Conservation (phyloP, 1,140 invertebrate genomes). For the Cyclargus thomasi region DNA sequence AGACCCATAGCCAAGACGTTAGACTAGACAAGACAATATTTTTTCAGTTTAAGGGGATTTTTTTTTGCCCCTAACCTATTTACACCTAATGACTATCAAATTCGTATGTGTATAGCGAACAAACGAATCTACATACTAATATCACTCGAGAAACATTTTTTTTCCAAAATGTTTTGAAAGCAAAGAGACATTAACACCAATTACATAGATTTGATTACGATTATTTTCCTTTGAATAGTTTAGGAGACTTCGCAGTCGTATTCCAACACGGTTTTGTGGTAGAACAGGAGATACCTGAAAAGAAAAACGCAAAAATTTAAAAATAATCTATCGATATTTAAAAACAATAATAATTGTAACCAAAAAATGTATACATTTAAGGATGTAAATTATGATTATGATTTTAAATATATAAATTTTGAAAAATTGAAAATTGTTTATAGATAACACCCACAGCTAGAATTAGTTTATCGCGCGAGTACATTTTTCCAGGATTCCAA, state of each 20-base stretch:
- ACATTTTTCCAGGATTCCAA: too few species aligned
- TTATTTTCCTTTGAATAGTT: constrained; percentile 18
- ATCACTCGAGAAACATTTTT: constrained; percentile 46
- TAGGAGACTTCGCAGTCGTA: constrained; percentile 77
- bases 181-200: constrained; percentile 16
- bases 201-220: neutral
- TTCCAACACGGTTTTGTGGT: constrained; percentile 93
- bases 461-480: too few species aligned
- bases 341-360: too few species aligned
- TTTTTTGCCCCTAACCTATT: constrained; percentile 30
- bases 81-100: constrained; percentile 61
- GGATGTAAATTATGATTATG: too few species aligned
- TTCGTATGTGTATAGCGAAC: constrained; percentile 38
- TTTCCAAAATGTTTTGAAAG: constrained; percentile 15
- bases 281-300: constrained; percentile 92
- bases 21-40: constrained; percentile 20
- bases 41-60: neutral
- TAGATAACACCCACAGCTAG: too few species aligned
- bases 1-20: too few species aligned
- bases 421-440: too few species aligned
- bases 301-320: constrained; percentile 10
- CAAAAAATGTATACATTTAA: too few species aligned
- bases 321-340: too few species aligned
- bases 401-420: too few species aligned
- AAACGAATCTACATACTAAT: constrained; percentile 47